A percentile compares a stretch with the other conserved stretches of the same genome.
phyloP scores from a whole-genome alignment of 2,113 vertebrate genomes.

The Tyrannus savana region DNA sequence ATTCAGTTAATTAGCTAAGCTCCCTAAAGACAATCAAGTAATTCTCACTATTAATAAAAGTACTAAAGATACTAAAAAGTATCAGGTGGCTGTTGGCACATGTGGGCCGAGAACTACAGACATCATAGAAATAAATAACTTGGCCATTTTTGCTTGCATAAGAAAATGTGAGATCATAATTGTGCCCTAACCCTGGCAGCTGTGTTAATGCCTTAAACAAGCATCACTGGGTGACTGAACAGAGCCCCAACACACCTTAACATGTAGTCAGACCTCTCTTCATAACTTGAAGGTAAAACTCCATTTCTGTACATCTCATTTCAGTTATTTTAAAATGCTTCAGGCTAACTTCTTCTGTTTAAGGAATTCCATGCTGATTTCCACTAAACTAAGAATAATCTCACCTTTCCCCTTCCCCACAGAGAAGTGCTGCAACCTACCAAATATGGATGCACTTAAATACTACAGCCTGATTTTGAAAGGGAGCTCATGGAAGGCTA shows the following conservation, averaged over 20 bases:
- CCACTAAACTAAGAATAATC: not conserved
- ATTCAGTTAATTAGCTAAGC: not conserved
- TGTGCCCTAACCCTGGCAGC: not conserved
- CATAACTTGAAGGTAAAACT: not conserved
- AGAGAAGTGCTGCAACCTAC: not conserved
- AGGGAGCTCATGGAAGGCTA: not conserved
- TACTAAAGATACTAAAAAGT: not conserved
- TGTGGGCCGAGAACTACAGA: not conserved
- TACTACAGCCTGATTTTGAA: not conserved
- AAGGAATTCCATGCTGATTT: not conserved
- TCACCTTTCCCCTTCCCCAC: not conserved
- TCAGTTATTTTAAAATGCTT: not conserved
- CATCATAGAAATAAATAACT: not conserved
- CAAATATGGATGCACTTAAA: not conserved
- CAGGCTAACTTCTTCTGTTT: not conserved
- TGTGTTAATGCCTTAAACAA: not conserved
- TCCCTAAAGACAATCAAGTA: not conserved
- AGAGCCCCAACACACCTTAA: not conserved
- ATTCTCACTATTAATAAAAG: not conserved
- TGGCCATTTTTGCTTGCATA: not conserved
- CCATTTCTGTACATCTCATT: not conserved
- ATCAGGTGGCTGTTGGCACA: slow-evolving; percentile 42
- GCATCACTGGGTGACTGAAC: not conserved
- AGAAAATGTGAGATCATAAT: not conserved
- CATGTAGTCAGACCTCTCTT: not conserved